Conservation (phyloP, 2,797 vertebrate genomes). For the Notoglanidium macrostoma region DNA sequence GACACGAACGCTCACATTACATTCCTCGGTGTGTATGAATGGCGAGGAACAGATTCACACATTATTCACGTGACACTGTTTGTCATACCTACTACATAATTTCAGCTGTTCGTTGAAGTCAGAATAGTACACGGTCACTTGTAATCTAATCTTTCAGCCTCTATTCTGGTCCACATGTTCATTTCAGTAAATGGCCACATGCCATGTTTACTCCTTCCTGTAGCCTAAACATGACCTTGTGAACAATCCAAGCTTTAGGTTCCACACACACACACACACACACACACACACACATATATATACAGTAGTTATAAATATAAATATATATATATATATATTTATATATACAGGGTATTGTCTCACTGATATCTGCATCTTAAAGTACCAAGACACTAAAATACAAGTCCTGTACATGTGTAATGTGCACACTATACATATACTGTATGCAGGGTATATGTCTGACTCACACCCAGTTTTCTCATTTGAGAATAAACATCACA, state of each 20-base stretch:
- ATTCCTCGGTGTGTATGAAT: neutral
- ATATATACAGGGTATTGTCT: neutral
- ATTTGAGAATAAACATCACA: neutral
- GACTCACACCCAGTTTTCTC: neutral
- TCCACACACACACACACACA: slow-evolving; percentile 13
- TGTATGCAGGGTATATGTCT: neutral
- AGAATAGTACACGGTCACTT: neutral
- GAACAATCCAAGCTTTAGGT: slow-evolving; percentile 19
- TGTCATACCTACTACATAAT: neutral
- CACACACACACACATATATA: no score
- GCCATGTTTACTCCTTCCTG: slow-evolving; percentile 1
- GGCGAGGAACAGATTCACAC: neutral
- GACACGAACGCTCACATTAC: neutral
- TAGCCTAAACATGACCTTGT: slow-evolving; percentile 26
- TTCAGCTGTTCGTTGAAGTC: neutral
- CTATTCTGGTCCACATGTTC: neutral
- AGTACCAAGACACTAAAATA: neutral
- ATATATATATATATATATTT: no score
- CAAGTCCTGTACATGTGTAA: neutral
- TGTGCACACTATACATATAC: neutral
- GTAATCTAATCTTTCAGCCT: neutral
- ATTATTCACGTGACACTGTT: neutral
- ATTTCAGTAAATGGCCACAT: neutral
- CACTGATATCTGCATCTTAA: neutral
- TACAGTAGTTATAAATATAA: no score